A percentile compares a stretch with the other conserved stretches of the same genome.
These are phyloP conservation scores for Coelopa pilipes DNA, from an alignment of 2,888 invertebrate species.

Conservation along the genomic window DNA sequence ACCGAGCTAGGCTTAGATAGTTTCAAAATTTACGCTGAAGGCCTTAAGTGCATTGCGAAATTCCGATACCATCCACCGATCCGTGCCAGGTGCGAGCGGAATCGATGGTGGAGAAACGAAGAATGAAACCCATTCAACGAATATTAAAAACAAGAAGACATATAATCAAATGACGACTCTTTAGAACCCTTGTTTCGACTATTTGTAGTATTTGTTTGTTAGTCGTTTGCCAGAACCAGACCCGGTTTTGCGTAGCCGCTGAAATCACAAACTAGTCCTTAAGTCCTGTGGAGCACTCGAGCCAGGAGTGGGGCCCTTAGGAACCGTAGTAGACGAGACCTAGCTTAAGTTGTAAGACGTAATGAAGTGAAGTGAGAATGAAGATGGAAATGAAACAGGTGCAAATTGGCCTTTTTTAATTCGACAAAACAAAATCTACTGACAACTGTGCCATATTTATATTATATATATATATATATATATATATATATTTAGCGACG, in stretches of 20 bases:
- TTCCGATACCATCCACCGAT: too few relatives aligned
- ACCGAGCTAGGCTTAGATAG: too few relatives aligned
- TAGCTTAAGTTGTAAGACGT: too few relatives aligned
- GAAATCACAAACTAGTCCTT: slow-evolving; percentile 38
- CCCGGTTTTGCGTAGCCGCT: slow-evolving; percentile 37
- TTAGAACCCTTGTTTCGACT: too few relatives aligned
- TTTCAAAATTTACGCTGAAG: background rate
- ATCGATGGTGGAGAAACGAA: too few relatives aligned
- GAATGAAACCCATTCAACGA: too few relatives aligned
- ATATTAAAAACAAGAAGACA: too few relatives aligned
- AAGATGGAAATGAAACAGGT: slow-evolving; percentile 30
- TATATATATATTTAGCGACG: background rate
- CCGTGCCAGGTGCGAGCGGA: too few relatives aligned
- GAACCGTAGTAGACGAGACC: background rate
- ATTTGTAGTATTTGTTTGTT: too few relatives aligned
- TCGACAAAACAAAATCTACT: slow-evolving; percentile 24
- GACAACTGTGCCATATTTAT: slow-evolving; percentile 28
- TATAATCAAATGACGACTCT: too few relatives aligned
- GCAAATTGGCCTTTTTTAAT: slow-evolving; percentile 31
- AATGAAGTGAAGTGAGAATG: slow-evolving; percentile 1
- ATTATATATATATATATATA: background rate
- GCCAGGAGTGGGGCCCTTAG: background rate
- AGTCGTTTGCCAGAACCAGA: too few relatives aligned
- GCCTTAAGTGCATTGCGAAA: too few relatives aligned
- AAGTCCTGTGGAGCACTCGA: slow-evolving; percentile 1